phyloP scores from a whole-genome alignment of 2,888 invertebrate species.

The Microchrysa polita region DNA sequence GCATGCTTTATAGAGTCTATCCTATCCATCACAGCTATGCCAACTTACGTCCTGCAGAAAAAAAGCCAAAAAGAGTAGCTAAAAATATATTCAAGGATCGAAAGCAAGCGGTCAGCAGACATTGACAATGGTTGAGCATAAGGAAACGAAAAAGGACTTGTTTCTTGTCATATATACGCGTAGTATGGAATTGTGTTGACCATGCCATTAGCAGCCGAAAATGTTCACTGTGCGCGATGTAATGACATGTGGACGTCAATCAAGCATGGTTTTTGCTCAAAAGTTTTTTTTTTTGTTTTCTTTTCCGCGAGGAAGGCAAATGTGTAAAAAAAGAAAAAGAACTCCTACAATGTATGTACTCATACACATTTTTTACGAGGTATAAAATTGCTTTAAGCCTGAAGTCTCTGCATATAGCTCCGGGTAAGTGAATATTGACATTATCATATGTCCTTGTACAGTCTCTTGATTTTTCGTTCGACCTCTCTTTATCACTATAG shows the following conservation, averaged over 20 bases:
- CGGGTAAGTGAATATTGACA: constrained; percentile 4
- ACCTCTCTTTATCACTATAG: too few species aligned
- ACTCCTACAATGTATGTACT: too few species aligned
- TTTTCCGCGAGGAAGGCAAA: neutral
- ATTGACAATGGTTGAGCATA: neutral
- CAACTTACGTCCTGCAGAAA: neutral
- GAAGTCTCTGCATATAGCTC: too few species aligned
- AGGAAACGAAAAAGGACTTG: neutral
- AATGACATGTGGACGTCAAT: constrained; percentile 9
- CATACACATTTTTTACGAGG: too few species aligned
- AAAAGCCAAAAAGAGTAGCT: neutral
- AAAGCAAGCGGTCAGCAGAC: neutral
- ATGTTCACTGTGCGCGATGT: neutral
- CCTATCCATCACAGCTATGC: neutral
- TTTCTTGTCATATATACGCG: too few species aligned
- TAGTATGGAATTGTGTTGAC: constrained; percentile 19
- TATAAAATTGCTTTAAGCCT: too few species aligned
- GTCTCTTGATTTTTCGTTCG: too few species aligned
- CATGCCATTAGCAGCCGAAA: constrained; percentile 16
- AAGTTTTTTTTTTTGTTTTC: too few species aligned
- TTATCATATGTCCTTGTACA: neutral
- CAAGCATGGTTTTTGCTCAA: neutral
- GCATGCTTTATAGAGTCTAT: neutral
- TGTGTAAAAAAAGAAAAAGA: too few species aligned
- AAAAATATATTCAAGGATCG: too few species aligned